A percentile compares a stretch with the other conserved stretches of the same genome.
phyloP scores from a whole-genome alignment of 2,113 vertebrate species.

The Micronisus gabar region DNA sequence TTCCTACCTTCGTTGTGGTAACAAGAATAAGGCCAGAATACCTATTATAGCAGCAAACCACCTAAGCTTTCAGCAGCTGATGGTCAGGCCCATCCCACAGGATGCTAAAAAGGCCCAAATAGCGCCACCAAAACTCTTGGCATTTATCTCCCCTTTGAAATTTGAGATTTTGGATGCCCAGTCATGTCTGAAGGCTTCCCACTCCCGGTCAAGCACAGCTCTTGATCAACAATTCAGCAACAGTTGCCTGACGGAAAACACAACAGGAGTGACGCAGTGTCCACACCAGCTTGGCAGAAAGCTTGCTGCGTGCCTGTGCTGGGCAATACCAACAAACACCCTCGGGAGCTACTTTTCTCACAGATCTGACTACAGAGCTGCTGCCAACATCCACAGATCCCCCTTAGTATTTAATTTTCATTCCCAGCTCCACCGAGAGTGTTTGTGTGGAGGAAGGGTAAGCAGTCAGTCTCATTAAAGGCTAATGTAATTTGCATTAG shows the following conservation, averaged over 20 bases:
- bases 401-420: neutral
- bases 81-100: neutral
- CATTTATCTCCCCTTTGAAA: neutral
- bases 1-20: neutral
- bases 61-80: neutral
- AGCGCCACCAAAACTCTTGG: neutral
- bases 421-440: neutral
- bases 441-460: neutral
- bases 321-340: neutral
- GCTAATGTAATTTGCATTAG: neutral
- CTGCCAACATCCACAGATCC: neutral
- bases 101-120: neutral
- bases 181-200: neutral
- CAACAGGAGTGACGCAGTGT: accelerated
- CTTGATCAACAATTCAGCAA: neutral
- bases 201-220: neutral
- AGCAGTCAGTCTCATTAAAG: neutral
- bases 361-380: neutral
- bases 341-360: neutral
- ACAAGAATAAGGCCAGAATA: neutral
- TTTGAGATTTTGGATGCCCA: neutral
- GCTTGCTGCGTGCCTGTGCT: neutral
- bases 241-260: accelerated
- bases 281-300: neutral
- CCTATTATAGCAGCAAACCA: neutral